Base-by-base conservation (phyloP, 2,113 vertebrate genomes). In the Procavia capensis region DNA sequence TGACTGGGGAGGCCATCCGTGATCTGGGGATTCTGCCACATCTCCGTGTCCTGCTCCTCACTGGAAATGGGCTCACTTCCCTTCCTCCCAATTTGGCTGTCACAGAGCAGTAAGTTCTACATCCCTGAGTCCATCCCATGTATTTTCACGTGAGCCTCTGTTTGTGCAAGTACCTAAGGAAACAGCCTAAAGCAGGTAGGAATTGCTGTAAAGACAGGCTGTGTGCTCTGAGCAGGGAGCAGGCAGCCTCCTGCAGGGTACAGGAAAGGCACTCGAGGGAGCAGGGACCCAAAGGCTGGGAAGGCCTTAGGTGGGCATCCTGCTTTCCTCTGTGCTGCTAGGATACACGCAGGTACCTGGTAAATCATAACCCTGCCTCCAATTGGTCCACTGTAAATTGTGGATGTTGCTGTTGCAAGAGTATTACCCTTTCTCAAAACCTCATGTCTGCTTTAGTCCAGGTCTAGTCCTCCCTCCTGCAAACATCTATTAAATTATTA, bases 41-140 rank as follows among this genome's bases (percentile, higher is more conserved):
- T 63, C 98, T 99, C 61, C 98, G 98, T 95, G 98, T 98, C 36
- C 98, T 99, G 97, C 98, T 98, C 86, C 98, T 99, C 82, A 99
- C 98, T 2, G 99, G 98, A 97, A 99, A 99, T 16, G 84, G 98
- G 16, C 98, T 99, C 68, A 96, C 84, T 54, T 98, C 94, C 19
- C 98, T 99, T 96, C 99, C 99, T 64, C 96, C 85, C 2, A 91
- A 98, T 85, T 95, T 99, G 98, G 97, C 97, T 6, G 72, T 90
- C 31, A 57, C 96, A 0, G 96, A 98, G 72, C 83, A 86, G 99
- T 99, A 98, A 98, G 98, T 97, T 85, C 39, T 80, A 41, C 20
- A 47, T 78, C 45, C 11, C 10, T 6, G 57, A 24, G 5, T 89
- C 63, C 1, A 0, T 66, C 39, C 78, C 27, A 2, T 47, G 3